phyloP scores from a whole-genome alignment of 2,888 invertebrate genomes.

The Pristionchus maxplancki region DNA sequence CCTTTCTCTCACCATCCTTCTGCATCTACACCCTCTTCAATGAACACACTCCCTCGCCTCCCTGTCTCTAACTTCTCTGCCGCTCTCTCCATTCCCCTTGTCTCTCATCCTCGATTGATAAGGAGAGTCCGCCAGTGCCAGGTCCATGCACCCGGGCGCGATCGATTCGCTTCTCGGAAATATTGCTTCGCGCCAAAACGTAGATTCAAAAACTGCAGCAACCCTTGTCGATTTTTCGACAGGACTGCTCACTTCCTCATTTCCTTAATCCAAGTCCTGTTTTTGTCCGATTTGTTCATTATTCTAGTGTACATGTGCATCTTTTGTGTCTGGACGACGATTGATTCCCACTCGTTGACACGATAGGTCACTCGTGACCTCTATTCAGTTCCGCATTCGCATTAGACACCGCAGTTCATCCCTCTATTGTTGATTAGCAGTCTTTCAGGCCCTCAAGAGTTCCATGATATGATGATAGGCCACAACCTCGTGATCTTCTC shows the following conservation, averaged over 20 bases:
- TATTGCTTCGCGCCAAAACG: background rate
- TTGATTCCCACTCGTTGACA: background rate
- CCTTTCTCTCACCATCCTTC: background rate
- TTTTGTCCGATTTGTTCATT: background rate
- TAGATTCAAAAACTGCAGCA: background rate
- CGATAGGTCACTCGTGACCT: background rate
- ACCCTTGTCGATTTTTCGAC: background rate
- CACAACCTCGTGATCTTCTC: too few relatives aligned
- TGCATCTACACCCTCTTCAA: background rate
- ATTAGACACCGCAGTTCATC: too few relatives aligned
- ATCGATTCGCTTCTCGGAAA: background rate
- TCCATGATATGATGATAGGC: too few relatives aligned
- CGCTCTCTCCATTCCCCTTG: background rate
- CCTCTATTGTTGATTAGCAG: too few relatives aligned
- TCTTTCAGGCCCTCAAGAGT: too few relatives aligned
- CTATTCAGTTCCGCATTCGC: too few relatives aligned
- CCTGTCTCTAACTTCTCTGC: background rate
- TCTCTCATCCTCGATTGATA: conserved; percentile 10
- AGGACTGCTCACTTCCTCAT: background rate
- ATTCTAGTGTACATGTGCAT: background rate
- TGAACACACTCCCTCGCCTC: too few relatives aligned
- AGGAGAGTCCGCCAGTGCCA: conserved; percentile 30
- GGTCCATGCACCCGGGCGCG: background rate
- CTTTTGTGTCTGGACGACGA: background rate
- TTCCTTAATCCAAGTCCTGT: background rate